phyloP scores from a whole-genome alignment of 1,140 invertebrate species.

The Drosophila azteca region DNA sequence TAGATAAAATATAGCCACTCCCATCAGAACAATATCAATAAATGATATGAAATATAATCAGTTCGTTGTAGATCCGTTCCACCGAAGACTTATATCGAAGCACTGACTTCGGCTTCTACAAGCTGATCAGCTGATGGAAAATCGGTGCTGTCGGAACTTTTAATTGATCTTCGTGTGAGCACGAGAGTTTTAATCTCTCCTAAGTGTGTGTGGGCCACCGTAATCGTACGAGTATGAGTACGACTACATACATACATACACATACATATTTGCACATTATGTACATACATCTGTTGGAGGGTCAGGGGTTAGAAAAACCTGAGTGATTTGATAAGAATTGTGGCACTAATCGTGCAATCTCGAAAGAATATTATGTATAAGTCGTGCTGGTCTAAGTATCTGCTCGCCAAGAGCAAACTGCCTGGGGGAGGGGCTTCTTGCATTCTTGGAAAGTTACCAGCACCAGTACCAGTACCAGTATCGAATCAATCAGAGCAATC shows the following conservation, averaged over 20 bases:
- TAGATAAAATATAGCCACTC: conserved; percentile 5
- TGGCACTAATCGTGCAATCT: conserved; percentile 59
- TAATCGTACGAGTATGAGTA: conserved; percentile 4
- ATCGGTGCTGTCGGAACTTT: conserved; percentile 15
- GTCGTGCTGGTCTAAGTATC: no score
- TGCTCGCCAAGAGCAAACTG: background rate
- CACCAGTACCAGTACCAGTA: conserved; percentile 19
- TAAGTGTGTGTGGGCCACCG: conserved; percentile 33
- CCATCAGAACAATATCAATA: background rate
- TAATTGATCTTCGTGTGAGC: conserved; percentile 64
- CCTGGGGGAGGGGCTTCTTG: conserved; percentile 37
- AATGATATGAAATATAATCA: conserved; percentile 1
- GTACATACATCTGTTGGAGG: conserved; percentile 47
- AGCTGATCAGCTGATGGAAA: conserved; percentile 19
- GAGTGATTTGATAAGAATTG: conserved; percentile 52
- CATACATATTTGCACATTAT: background rate
- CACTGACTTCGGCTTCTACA: conserved; percentile 5
- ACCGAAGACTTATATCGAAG: background rate
- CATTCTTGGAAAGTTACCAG: conserved; percentile 72
- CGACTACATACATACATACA: conserved; percentile 22
- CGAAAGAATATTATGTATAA: conserved; percentile 16
- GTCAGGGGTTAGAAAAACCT: conserved; percentile 56
- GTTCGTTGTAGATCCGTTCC: no score
- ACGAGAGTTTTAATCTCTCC: conserved; percentile 63
- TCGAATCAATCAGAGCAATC: conserved; percentile 77